Evolutionary conservation across 2,888 invertebrate genomes (phyloP).

Genomic region (Phania funesta): DNA sequence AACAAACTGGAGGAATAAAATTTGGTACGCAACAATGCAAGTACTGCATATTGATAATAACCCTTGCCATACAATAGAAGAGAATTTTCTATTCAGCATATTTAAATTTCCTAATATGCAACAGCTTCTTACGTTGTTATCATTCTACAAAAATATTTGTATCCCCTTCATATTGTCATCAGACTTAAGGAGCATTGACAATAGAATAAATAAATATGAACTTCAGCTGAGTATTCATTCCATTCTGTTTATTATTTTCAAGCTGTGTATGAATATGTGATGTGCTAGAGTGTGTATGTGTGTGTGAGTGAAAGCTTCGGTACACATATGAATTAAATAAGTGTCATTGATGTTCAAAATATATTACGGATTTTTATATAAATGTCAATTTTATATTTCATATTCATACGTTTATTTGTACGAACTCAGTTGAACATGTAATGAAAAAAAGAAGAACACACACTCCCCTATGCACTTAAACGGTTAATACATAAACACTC

Average conservation of each 20-base stretch:
- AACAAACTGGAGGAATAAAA: too few species aligned
- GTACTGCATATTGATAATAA: too few species aligned
- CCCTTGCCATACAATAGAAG: neutral
- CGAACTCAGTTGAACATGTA: slow-evolving; percentile 5
- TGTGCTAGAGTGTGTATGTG: neutral
- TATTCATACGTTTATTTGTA: neutral
- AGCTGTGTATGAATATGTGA: neutral
- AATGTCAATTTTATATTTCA: slow-evolving; percentile 26
- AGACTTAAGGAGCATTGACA: neutral
- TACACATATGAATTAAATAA: neutral
- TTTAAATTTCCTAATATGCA: too few species aligned
- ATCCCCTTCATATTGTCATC: neutral
- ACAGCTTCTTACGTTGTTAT: neutral
- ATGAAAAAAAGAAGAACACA: neutral
- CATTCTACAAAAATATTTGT: neutral
- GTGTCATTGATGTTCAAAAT: slow-evolving; percentile 15
- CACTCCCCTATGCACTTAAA: neutral
- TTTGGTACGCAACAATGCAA: too few species aligned
- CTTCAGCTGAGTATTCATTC: slow-evolving; percentile 26
- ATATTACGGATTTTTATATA: slow-evolving; percentile 22
- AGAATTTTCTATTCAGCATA: too few species aligned
- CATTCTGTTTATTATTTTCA: slow-evolving; percentile 23
- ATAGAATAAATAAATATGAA: neutral
- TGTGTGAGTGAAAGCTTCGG: neutral
- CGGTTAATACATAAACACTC: neutral